Evolutionary conservation across 2,888 invertebrate genomes (phyloP), one percentile per base, ranked within the genome.

Genomic region (Notodonta ziczac): DNA sequence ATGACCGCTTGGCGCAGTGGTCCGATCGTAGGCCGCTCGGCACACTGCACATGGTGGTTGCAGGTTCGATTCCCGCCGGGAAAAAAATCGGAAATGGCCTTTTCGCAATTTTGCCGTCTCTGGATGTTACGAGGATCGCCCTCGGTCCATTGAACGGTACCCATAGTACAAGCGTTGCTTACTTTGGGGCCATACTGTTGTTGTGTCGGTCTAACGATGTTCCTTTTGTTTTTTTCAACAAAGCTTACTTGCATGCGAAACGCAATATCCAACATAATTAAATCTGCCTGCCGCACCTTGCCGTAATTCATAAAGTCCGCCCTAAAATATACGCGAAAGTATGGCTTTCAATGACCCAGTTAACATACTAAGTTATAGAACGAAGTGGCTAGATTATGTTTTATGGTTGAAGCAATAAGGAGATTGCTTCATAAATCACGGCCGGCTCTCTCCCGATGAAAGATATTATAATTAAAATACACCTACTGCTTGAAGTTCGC

Each of bases 361-460:
- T 74, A 73, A 72, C 75, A 75, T 74, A 72, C 72, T 70, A 76
- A 77, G 77, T 73, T 65, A 65, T 68, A 66, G 71, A 77, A 77
- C 73, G 72, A 74, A 80, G 79, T 75, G 74, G 66, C 58, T 66
- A 74, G 68, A 78, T 75, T 73, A 70, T 69, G 65, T 77, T 82
- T 81, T 82, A 77, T 80, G 75, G 74, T 70, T 70, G 68, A 72
- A 76, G 81, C 82, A 81, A 80, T 78, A 65, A 60, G 58, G 77
- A 77, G 72, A 82, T 80, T 80, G 76, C 72, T 61, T 52, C 69
- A 76, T 82, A 81, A 82, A 81, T 82, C 78, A 78, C 54, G 14
- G 56, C n/a, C 40, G 59, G 56, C 56, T 58, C 61, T 32, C 16
- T 72, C 64, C 61, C 66, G n/a, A 63, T 63, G 62, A 70, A 73